These are phyloP conservation scores for Conomelus anceps DNA, from an alignment of 2,888 invertebrate species.

Conservation along the genomic window DNA sequence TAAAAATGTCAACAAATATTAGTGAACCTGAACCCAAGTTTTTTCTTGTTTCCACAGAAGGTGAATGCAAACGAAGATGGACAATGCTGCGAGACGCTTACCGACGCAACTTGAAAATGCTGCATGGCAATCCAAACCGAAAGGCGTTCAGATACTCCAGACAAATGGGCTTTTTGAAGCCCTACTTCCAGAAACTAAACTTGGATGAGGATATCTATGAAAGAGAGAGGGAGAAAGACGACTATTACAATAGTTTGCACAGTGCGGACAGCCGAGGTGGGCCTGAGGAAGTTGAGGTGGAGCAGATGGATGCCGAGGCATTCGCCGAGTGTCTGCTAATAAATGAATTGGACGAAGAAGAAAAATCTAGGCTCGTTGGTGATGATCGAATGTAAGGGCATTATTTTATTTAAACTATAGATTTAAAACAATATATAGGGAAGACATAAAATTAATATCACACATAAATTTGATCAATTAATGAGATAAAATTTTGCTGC, in stretches of 20 bases:
- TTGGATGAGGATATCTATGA: background rate
- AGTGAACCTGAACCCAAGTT: background rate
- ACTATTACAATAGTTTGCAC: background rate
- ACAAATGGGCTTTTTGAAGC: background rate
- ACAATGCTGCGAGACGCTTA: background rate
- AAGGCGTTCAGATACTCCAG: background rate
- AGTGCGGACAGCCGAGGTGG: background rate
- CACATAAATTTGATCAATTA: too few relatives aligned
- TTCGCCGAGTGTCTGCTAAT: background rate
- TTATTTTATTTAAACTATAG: background rate
- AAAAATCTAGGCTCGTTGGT: background rate
- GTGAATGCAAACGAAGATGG: background rate
- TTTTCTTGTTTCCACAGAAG: background rate
- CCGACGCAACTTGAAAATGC: background rate
- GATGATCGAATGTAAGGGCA: background rate
- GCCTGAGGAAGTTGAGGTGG: background rate
- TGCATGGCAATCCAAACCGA: background rate
- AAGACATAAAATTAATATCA: too few relatives aligned
- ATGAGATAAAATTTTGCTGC: too few relatives aligned
- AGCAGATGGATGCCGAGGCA: background rate
- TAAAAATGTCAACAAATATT: too few relatives aligned
- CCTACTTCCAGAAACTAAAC: background rate
- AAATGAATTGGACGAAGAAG: background rate
- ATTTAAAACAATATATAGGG: too few relatives aligned
- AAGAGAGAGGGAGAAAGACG: background rate